Base-by-base conservation (phyloP, 1,140 invertebrate species). In the Drosophila miranda region DNA sequence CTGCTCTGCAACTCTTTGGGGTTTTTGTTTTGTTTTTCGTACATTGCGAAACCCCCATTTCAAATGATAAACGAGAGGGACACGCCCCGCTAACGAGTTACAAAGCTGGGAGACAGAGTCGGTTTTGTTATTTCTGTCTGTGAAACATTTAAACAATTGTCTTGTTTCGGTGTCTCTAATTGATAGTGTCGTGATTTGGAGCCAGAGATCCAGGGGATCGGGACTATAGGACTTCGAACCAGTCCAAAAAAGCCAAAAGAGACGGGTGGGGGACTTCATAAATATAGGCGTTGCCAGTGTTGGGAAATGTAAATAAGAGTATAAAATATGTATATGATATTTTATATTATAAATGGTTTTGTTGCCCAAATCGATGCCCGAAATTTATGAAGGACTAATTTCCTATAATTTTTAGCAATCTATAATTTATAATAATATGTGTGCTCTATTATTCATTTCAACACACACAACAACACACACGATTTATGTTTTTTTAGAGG, bases 181-280 rank as follows among this genome's bases (percentile, higher is more conserved):
- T 84, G 81, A 84, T 86, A 84, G 77, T 84, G 81, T 86, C 81
- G 81, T 84, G 80, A 84, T 86, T 83, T 67, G 71, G 60, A 7
- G 28, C 8, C 28, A 28, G 6, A 28, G 62, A 30, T 66, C 49
- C 21, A 21, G 38, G 3, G 50, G 9, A 16, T 28, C 30, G 14
- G 43, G n/a, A 67, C 60, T 45, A 19, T 19, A 19, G 19, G 19
- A 19, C 19, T 19, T 19, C 19, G 19, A 19, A 19, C 19, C 19
- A 19, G 19, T 19, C 19, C 19, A 19, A 19, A 19, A 19, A 49
- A 53, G 66, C 68, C 55, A 41, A 61, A 70, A 58, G 42, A 52
- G 30, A 70, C 42, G 34, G 34, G 34, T 1, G 11, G 34, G 62
- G 50, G 16, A 28, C 34, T 48, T 67, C 43, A 68, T 68, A 68